These are phyloP conservation scores for Cathartes aura DNA, from an alignment of 2,113 vertebrate species.

Conservation along the genomic window DNA sequence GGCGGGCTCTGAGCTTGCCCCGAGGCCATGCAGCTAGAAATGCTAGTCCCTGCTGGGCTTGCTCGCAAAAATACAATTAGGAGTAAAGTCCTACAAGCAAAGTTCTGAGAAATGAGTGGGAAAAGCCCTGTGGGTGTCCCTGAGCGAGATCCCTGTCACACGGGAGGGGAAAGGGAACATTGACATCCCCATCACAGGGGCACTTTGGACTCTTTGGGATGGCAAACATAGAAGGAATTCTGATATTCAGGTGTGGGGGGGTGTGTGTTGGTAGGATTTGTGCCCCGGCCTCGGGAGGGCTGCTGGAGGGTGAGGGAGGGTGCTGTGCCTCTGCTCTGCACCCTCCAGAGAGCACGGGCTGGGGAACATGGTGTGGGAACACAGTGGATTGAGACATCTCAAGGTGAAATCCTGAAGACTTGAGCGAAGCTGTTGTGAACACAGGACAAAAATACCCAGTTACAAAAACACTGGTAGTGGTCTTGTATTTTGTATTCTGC, in stretches of 20 bases:
- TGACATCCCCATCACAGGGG: not conserved
- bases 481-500: not conserved
- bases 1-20: not conserved
- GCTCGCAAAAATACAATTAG: not conserved
- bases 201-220: not conserved
- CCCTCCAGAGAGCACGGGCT: too few species aligned
- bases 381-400: rapidly evolving
- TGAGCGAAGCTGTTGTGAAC: not conserved
- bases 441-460: not conserved
- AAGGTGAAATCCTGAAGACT: rapidly evolving
- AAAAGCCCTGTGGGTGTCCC: not conserved
- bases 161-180: rapidly evolving
- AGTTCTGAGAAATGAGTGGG: not conserved
- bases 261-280: not conserved
- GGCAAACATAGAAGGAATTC: not conserved
- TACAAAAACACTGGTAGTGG: rapidly evolving
- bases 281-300: not conserved
- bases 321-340: not conserved
- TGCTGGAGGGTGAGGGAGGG: not conserved
- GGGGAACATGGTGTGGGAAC: rapidly evolving
- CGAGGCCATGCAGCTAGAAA: rapidly evolving
- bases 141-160: not conserved
- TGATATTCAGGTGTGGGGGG: not conserved
- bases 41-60: not conserved
- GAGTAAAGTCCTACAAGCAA: not conserved